A percentile compares a stretch with the other conserved stretches of the same genome.
Evolutionary conservation across 2,113 vertebrate genomes (phyloP).

Genomic region (Atrichornis clamosus): DNA sequence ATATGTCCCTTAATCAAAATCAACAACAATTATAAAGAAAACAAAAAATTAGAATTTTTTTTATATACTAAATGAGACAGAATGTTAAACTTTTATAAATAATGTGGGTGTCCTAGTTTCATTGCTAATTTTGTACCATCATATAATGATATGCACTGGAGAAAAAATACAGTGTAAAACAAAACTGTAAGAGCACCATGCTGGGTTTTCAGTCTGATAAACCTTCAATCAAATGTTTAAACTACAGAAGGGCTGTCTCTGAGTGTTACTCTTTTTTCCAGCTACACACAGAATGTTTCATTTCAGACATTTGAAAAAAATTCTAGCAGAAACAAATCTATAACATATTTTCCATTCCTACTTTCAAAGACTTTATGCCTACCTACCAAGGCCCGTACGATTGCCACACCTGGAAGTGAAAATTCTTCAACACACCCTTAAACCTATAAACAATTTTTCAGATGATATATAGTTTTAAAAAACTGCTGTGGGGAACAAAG

Average conservation of each 20-base stretch:
- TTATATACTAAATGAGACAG: not conserved
- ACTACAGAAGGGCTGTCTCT: not conserved
- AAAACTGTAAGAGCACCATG: slow-evolving; percentile 8
- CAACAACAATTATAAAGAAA: not conserved
- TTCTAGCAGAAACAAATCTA: slow-evolving; percentile 9
- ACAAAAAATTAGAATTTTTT: not conserved
- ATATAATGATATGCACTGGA: not conserved
- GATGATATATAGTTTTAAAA: not conserved
- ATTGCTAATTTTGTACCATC: not conserved
- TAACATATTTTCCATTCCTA: slow-evolving; percentile 25
- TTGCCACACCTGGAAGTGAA: slow-evolving; percentile 7
- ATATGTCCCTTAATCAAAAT: not conserved
- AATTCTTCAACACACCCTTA: not conserved
- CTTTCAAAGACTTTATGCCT: slow-evolving; percentile 30
- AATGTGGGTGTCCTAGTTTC: not conserved
- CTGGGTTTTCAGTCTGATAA: not conserved
- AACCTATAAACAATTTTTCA: not conserved
- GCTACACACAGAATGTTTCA: not conserved
- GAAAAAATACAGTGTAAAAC: not conserved
- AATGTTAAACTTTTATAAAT: not conserved
- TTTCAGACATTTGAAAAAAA: not conserved
- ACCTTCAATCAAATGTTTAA: not conserved
- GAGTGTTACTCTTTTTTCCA: not conserved
- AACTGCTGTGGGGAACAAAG: not conserved
- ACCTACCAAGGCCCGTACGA: not conserved